A percentile compares a stretch with the other conserved stretches of the same genome.
Conservation (phyloP, 2,888 invertebrate genomes). For the Notodromas monacha region DNA sequence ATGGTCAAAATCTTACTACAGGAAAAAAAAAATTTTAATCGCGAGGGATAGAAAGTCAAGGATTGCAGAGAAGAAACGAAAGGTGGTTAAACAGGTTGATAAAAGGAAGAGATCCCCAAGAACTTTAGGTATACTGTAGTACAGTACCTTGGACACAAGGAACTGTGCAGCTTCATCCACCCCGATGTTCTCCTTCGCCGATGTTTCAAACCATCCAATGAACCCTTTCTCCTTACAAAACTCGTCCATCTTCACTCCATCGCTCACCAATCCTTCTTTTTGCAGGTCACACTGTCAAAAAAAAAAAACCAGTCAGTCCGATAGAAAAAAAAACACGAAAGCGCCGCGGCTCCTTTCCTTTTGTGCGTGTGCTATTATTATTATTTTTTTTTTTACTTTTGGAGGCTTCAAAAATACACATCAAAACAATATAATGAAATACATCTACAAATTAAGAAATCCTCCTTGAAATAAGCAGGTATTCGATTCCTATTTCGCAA, state of each 20-base stretch:
- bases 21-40: too few relatives aligned
- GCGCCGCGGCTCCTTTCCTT: background rate
- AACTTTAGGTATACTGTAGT: too few relatives aligned
- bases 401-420: too few relatives aligned
- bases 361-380: background rate
- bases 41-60: too few relatives aligned
- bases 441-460: too few relatives aligned
- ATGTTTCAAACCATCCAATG: slow-evolving; percentile 78
- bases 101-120: too few relatives aligned
- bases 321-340: background rate
- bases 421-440: too few relatives aligned
- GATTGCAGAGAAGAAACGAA: too few relatives aligned
- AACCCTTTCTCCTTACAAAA: slow-evolving; percentile 73
- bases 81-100: too few relatives aligned
- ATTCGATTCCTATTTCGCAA: too few relatives aligned
- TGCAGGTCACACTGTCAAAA: slow-evolving; percentile 46
- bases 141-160: slow-evolving; percentile 62
- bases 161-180: slow-evolving; percentile 77
- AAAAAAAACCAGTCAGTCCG: background rate
- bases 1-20: too few relatives aligned
- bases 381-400: background rate
- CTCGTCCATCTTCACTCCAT: slow-evolving; percentile 54
- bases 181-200: slow-evolving; percentile 78
- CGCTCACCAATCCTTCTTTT: slow-evolving; percentile 56
- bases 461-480: too few relatives aligned